These are phyloP conservation scores for Porites rus DNA, from an alignment of 92 coral and sea anemone species.

Conservation along the genomic window DNA sequence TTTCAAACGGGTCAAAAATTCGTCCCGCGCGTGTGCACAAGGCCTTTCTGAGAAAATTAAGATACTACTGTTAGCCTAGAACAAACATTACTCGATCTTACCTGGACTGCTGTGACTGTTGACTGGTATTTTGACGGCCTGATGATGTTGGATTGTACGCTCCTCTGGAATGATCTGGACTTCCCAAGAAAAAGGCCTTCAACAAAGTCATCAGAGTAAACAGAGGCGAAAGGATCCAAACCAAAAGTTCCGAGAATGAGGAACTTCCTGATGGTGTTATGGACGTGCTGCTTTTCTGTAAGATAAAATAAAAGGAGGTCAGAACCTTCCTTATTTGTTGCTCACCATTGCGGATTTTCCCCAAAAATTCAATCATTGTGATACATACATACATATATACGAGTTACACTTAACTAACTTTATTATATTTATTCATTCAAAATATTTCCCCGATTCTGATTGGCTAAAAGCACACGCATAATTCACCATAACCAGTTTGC, in stretches of 20 bases:
- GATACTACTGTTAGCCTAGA: neutral
- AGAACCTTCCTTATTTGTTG: neutral
- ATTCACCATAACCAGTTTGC: no score
- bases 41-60: no score
- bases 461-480: no score
- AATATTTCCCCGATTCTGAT: no score
- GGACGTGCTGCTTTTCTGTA: constrained; percentile 19
- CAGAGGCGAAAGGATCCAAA: constrained; percentile 86
- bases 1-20: no score
- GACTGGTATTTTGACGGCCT: neutral
- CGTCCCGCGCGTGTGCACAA: no score
- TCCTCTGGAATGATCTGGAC: constrained; percentile 86
- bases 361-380: no score
- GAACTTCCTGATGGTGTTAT: constrained; percentile 41
- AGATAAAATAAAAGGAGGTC: neutral
- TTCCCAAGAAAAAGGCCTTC: constrained; percentile 79
- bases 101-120: constrained; percentile 40
- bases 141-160: constrained; percentile 39
- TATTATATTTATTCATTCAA: no score
- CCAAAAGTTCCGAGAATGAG: constrained; percentile 68
- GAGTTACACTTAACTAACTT: no score
- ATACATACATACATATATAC: no score
- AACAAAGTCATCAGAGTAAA: constrained; percentile 79
- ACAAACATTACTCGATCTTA: neutral
- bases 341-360: neutral